A percentile compares a stretch with the other conserved stretches of the same genome.
These are phyloP conservation scores for Astreopora myriophthalma DNA, from an alignment of 64 coral and sea anemone species.

Conservation along the genomic window DNA sequence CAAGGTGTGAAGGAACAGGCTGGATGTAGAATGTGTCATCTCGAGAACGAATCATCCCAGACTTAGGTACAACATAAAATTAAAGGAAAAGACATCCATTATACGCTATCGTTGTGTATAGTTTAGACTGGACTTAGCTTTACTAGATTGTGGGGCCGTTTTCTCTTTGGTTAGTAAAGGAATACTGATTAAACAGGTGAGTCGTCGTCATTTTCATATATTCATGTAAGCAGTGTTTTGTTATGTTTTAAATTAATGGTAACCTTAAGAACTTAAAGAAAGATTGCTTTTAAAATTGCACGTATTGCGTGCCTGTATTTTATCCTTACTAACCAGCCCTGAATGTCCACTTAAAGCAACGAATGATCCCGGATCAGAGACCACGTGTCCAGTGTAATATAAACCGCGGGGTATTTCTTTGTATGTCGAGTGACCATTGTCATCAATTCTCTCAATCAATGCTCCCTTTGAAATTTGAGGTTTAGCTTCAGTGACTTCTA, in stretches of 20 bases:
- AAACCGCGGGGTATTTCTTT: background rate
- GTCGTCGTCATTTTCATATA: no score
- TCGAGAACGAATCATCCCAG: constrained; percentile 19
- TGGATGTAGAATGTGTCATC: constrained; percentile 8
- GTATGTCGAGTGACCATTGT: background rate
- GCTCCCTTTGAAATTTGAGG: background rate
- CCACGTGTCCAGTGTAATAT: constrained; percentile 43
- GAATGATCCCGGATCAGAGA: constrained; percentile 32
- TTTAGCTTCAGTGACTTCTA: background rate
- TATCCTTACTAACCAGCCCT: constrained; percentile 16
- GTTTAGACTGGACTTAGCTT: no score
- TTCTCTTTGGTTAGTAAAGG: no score
- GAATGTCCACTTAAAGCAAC: constrained; percentile 38
- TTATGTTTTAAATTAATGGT: no score
- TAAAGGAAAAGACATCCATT: background rate
- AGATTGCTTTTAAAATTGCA: no score
- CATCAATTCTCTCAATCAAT: background rate
- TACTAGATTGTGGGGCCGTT: no score
- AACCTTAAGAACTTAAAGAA: no score
- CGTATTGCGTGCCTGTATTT: no score
- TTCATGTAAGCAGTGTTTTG: no score
- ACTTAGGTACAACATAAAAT: background rate
- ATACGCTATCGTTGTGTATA: no score
- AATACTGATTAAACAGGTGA: no score
- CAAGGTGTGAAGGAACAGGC: background rate